Evolutionary conservation across 2,113 vertebrate genomes (phyloP), one percentile per base, ranked within the genome.

Genomic region (Amphilophus citrinellus): DNA sequence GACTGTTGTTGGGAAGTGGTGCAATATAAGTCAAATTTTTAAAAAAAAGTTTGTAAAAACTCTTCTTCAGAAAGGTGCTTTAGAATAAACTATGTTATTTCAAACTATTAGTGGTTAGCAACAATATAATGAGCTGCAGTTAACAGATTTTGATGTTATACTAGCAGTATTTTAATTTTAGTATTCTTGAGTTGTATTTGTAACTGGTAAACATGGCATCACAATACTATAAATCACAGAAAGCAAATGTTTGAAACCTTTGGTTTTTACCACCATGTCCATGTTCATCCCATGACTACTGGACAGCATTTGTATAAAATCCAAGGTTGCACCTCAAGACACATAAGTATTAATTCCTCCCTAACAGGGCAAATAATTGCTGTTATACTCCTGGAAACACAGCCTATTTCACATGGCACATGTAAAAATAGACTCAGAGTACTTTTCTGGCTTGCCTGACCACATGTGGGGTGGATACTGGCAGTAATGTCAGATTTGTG

Each of bases 401-500:
- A 62, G 10, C 50, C 66, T 53, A 27, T 58, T 83, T 65, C 76
- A 66, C 59, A 42, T 13, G 8, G 2, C 44, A 60, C 30, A 77
- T 83, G 65, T 83, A 59, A 82, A 89, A 71, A 61, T 63, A 76
- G 75, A 30, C 58, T n/a, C 66, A 80, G 22, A 39, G 20, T 57
- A n/a, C 50, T 76, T 76, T 75, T 89, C n/a, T 86, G 76, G 76
- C 30, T 56, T 61, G 63, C 61, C 3, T 22, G 85, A 88, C 91
- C 89, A 90, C 91, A 92, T 88, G 83, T 78, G 62, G 80, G 90
- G 73, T 84, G 88, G 79, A 79, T 79, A 1, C 82, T 81, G 71
- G 61, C 68, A 30, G 78, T 92, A 91, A 93, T 92, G 84, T 87
- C 71, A 92, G 86, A 79, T 62, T 93, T 59, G 85, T 9, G 20